These are phyloP conservation scores for Leptodactylus fuscus DNA, from an alignment of 2,113 vertebrate genomes.

Conservation along the genomic window DNA sequence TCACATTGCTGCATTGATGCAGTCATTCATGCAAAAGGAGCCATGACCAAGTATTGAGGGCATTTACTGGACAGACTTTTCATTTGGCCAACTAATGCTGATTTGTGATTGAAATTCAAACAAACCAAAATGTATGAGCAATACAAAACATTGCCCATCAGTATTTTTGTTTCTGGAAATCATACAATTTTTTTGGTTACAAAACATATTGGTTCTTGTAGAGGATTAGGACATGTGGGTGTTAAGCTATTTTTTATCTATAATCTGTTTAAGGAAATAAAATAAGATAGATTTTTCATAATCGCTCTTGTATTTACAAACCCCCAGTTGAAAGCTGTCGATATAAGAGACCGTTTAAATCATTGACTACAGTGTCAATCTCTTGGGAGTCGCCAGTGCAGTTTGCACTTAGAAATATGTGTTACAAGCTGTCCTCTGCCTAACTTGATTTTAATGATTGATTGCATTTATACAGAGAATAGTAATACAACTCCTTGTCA, in stretches of 20 bases:
- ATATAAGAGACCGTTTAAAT: background rate
- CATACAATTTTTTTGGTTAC: too few species aligned
- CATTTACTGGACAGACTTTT: too few species aligned
- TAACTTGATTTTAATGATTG: conserved; percentile 45
- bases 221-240: background rate
- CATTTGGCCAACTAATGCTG: too few species aligned
- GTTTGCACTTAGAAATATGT: conserved; percentile 29
- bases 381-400: background rate
- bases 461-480: conserved; percentile 31
- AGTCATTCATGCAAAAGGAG: too few species aligned
- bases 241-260: too few species aligned
- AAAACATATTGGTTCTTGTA: background rate
- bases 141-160: too few species aligned
- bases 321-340: background rate
- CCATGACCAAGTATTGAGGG: too few species aligned
- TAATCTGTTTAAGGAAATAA: too few species aligned
- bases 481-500: background rate
- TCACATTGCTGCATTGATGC: too few species aligned
- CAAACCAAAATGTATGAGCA: too few species aligned
- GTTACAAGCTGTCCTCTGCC: conserved; percentile 25
- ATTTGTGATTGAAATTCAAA: too few species aligned
- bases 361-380: background rate
- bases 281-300: background rate
- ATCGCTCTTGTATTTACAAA: background rate
- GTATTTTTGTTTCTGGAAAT: too few species aligned